Conservation (phyloP, 30 jellyfish, hydroid and myxozoan genomes). For the Cassiopea andromeda region DNA sequence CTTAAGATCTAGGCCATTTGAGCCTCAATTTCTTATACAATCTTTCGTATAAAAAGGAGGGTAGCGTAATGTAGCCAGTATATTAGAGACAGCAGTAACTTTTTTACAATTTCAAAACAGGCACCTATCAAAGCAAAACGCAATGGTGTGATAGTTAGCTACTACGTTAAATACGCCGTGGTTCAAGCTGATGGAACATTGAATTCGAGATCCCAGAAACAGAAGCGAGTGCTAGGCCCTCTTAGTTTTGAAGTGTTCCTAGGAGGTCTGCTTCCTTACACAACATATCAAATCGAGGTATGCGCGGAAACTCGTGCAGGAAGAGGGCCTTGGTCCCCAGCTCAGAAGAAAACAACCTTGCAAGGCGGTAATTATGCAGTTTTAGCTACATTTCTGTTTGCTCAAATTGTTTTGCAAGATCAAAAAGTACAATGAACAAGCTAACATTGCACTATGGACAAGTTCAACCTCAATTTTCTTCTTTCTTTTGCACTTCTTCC, state of each 20-base stretch:
- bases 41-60: no score
- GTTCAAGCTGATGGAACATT: no score
- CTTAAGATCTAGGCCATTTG: no score
- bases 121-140: conserved; percentile 61
- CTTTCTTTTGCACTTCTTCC: no score
- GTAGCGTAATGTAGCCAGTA: no score
- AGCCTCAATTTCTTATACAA: no score
- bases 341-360: conserved; percentile 50
- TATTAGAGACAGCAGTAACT: background rate
- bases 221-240: conserved; percentile 27
- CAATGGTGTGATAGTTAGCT: conserved; percentile 78
- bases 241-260: conserved; percentile 28
- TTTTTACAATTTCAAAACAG: background rate
- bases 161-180: conserved; percentile 55
- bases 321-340: conserved; percentile 79
- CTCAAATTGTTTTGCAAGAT: no score
- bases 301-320: conserved; percentile 91
- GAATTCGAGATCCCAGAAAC: background rate
- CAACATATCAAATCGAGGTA: conserved; percentile 66
- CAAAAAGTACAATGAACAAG: no score
- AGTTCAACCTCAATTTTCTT: no score
- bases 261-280: conserved; percentile 64
- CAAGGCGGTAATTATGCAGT: conserved; percentile 80
- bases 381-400: no score
- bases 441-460: no score